Evolutionary conservation across 2,888 invertebrate genomes (phyloP).

Genomic region (Drosophila hawaiiensis): DNA sequence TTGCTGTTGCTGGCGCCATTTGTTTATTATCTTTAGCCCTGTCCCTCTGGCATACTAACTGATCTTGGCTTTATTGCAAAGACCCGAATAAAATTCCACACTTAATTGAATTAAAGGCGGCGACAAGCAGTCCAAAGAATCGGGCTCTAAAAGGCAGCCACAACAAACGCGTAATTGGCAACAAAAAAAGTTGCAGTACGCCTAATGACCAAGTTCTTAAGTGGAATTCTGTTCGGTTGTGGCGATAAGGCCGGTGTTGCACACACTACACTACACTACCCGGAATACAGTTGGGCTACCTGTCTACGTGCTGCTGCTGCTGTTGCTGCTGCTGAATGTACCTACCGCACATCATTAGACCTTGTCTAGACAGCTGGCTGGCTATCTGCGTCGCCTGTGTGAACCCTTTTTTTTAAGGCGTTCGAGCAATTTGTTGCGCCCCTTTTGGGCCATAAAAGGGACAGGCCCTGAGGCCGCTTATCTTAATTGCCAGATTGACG

Average conservation of each 20-base stretch:
- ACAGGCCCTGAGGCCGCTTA: conserved; percentile 53
- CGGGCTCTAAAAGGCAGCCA: conserved; percentile 24
- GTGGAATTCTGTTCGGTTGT: conserved; percentile 60
- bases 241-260: conserved; percentile 59
- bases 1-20: conserved; percentile 71
- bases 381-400: conserved; percentile 66
- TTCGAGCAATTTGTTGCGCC: conserved; percentile 68
- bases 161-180: conserved; percentile 56
- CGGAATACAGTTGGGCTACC: conserved; percentile 23
- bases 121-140: conserved; percentile 31
- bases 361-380: conserved; percentile 70
- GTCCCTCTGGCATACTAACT: conserved; percentile 30
- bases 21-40: conserved; percentile 58
- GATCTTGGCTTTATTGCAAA: conserved; percentile 61
- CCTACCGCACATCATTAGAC: conserved; percentile 78
- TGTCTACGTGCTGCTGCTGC: conserved; percentile 3
- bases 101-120: conserved; percentile 75
- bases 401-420: conserved; percentile 63
- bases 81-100: conserved; percentile 57
- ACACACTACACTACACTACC: conserved; percentile 45
- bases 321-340: conserved; percentile 27
- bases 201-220: conserved; percentile 62
- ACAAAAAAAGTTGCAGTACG: conserved; percentile 42
- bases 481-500: conserved; percentile 63
- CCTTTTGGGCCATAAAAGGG: conserved; percentile 42